Base-by-base conservation (phyloP, 2,888 invertebrate species). In the Dysmachus trigonus region DNA sequence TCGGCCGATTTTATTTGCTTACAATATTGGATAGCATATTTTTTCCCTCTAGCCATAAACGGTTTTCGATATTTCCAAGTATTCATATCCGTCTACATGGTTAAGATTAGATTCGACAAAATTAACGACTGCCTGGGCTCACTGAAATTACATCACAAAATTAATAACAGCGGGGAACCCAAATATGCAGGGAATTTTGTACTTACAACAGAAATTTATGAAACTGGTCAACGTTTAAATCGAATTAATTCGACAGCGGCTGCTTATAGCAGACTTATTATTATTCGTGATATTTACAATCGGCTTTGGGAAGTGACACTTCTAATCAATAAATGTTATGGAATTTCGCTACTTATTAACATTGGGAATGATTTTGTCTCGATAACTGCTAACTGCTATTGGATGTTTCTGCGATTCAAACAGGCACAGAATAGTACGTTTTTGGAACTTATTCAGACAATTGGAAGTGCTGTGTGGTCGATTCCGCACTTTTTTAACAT, bases 291-390 rank as follows among this genome's bases (percentile, higher is more conserved):
- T 53, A 86, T 91, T 0, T 92, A 92, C 83, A 90, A 91, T 88
- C 90, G 90, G 10, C 85, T 92, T 3, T 92, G 91, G 90, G 88
- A 89, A 10, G 10, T 91, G 51, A 90, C 89, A 2, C 88, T 87
- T 4, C 87, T 90, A 8, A 18, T 91, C 0, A 92, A 92, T 87
- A 88, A 88, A 8, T 89, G 89, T 85, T 90, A 89, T 86, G 92
- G 92, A 0, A 72, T 91, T 0, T 92, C 92, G 4, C 89, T 91
- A 88, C 88, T 92, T 8, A 86, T 91, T 0, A 91, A 90, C 86
- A 88, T 92, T 85, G 91, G 90, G 87, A 91, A 91, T 86, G 92
- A 92, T 88, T 92, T 92, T 85, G 86, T 92, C 81, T 89, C 91
- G 33, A 90, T 92, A 0, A 92, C 90, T 8, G 90, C 91, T 2